Conservation (phyloP, 1,140 invertebrate genomes). For the Tetranychus urticae region DNA sequence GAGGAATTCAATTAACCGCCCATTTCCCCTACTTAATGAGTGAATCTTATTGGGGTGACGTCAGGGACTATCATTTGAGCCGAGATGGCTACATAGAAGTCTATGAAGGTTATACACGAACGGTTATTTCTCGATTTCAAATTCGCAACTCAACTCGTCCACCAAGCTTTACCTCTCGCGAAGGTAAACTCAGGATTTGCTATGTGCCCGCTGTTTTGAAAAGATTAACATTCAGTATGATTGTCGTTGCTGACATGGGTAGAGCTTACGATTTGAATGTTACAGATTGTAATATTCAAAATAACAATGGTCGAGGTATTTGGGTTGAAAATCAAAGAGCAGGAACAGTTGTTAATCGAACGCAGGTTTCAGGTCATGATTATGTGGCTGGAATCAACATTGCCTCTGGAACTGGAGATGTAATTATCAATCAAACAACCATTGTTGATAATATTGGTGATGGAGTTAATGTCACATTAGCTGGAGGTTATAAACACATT, state of each 20-base stretch:
- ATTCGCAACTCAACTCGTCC: slow-evolving; percentile 45
- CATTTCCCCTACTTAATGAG: slow-evolving; percentile 49
- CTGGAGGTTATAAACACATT: slow-evolving; percentile 66
- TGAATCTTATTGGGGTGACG: slow-evolving; percentile 22
- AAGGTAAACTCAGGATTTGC: slow-evolving; percentile 5
- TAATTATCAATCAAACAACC: slow-evolving; percentile 68
- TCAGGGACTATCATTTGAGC: slow-evolving; percentile 26
- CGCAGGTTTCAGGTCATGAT: slow-evolving; percentile 57
- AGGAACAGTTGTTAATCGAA: slow-evolving; percentile 48
- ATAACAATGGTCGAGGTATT: slow-evolving; percentile 80
- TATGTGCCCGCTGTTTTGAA: slow-evolving; percentile 20
- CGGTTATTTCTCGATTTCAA: slow-evolving; percentile 1
- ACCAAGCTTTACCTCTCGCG: slow-evolving; percentile 47
- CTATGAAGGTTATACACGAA: slow-evolving; percentile 35
- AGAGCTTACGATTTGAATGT: slow-evolving; percentile 72
- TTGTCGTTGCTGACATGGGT: slow-evolving; percentile 37
- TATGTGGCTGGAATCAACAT: slow-evolving; percentile 69
- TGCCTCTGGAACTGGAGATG: slow-evolving; percentile 55
- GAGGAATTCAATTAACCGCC: slow-evolving; percentile 33
- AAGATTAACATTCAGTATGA: slow-evolving; percentile 42
- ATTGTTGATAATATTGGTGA: slow-evolving; percentile 66
- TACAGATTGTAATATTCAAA: slow-evolving; percentile 48
- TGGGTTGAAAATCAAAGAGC: slow-evolving; percentile 58
- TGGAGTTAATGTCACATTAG: slow-evolving; percentile 49
- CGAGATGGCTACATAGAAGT: slow-evolving; percentile 39